Percentiles rank a stretch among this genome's conserved stretches.
Evolutionary conservation across 2,888 invertebrate genomes (phyloP).

Genomic region (Papilio gigon): DNA sequence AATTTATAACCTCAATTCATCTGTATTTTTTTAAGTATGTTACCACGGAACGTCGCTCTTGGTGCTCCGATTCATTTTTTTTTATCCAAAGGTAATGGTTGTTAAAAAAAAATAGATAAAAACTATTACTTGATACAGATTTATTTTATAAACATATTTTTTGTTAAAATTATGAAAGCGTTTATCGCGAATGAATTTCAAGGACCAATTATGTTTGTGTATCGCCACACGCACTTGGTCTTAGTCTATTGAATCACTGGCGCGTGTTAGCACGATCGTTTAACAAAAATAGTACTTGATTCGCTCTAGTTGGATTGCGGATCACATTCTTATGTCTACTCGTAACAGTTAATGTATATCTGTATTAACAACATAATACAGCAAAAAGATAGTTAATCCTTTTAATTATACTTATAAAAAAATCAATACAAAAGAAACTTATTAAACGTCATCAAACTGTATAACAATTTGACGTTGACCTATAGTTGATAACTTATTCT

Average conservation of each 20-base stretch:
- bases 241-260: slow-evolving; percentile 33
- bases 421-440: too few relatives aligned
- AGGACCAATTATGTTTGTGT: slow-evolving; percentile 28
- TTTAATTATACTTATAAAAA: not conserved
- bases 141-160: too few relatives aligned
- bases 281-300: slow-evolving; percentile 39
- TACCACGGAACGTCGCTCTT: too few relatives aligned
- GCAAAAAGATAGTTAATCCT: not conserved
- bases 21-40: too few relatives aligned
- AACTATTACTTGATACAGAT: too few relatives aligned
- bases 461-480: too few relatives aligned
- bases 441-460: too few relatives aligned
- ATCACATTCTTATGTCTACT: slow-evolving; percentile 26
- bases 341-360: slow-evolving; percentile 9
- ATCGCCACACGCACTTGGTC: slow-evolving; percentile 26
- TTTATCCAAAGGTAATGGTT: too few relatives aligned
- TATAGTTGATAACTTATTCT: too few relatives aligned
- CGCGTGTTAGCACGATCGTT: slow-evolving; percentile 34
- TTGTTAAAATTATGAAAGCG: not conserved
- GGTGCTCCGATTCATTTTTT: too few relatives aligned
- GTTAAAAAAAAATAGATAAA: too few relatives aligned
- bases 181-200: slow-evolving; percentile 25
- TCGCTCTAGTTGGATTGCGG: slow-evolving; percentile 31
- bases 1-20: too few relatives aligned
- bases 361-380: not conserved